phyloP scores from a whole-genome alignment of 2,113 vertebrate genomes.

The Cochlearius cochlearius region DNA sequence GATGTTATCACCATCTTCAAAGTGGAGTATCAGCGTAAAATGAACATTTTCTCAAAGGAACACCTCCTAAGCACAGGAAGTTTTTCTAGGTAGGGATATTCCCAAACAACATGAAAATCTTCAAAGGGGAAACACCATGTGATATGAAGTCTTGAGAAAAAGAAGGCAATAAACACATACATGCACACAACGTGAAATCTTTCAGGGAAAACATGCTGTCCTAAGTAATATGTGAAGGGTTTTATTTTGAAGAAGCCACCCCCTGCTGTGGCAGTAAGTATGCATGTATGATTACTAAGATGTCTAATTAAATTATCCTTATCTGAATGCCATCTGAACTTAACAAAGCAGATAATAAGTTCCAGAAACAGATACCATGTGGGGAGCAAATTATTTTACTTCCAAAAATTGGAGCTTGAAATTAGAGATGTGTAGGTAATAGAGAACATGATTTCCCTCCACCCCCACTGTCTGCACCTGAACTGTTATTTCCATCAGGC shows the following conservation, averaged over 20 bases:
- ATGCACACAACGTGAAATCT: neutral
- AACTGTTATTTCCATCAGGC: neutral
- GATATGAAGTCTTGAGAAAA: neutral
- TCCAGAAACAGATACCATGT: slow-evolving; percentile 78
- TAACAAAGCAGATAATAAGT: slow-evolving; percentile 82
- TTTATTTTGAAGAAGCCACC: slow-evolving; percentile 53
- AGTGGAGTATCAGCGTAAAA: neutral
- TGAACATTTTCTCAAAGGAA: neutral
- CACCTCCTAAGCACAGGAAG: neutral
- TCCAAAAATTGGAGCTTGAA: slow-evolving; percentile 73
- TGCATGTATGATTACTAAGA: slow-evolving; percentile 70
- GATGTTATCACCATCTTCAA: neutral
- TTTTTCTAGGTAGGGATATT: neutral
- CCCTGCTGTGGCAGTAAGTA: slow-evolving; percentile 67
- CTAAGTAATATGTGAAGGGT: neutral
- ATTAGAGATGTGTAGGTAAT: slow-evolving; percentile 73
- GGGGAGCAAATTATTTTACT: slow-evolving; percentile 76
- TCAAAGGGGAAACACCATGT: slow-evolving; percentile 44
- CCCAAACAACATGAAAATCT: slow-evolving; percentile 34
- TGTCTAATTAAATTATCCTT: slow-evolving; percentile 81
- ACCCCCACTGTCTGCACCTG: slow-evolving; percentile 52
- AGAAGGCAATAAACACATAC: neutral
- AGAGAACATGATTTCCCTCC: slow-evolving; percentile 62
- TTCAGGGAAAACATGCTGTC: slow-evolving; percentile 11
- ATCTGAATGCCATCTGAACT: slow-evolving; percentile 79